phyloP scores from a whole-genome alignment of 2,888 invertebrate genomes.

The Ditula angustiorana region DNA sequence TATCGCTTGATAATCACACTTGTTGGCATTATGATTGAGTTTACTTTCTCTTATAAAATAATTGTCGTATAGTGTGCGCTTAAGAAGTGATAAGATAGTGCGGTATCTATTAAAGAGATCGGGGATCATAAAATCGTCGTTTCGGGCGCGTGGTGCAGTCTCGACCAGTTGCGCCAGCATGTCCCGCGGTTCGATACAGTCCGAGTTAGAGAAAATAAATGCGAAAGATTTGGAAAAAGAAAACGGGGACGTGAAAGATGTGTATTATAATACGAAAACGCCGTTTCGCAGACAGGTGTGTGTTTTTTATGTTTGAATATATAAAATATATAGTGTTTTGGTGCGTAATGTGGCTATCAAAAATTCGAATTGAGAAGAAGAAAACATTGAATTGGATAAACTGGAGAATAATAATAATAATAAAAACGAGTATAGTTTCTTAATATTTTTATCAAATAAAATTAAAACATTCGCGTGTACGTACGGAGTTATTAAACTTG shows the following conservation, averaged over 20 bases:
- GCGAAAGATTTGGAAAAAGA: constrained; percentile 58
- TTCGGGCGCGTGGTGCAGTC: constrained; percentile 57
- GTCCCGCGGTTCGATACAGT: constrained; percentile 57
- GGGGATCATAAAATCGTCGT: constrained; percentile 52
- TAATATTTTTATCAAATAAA: too few relatives aligned
- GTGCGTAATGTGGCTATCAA: too few relatives aligned
- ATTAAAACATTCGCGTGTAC: too few relatives aligned
- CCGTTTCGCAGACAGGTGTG: constrained; percentile 75
- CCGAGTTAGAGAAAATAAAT: constrained; percentile 71
- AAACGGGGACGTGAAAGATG: constrained; percentile 53
- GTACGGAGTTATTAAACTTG: too few relatives aligned
- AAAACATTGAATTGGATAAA: too few relatives aligned
- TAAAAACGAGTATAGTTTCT: too few relatives aligned
- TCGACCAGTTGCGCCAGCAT: constrained; percentile 54
- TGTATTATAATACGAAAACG: constrained; percentile 48
- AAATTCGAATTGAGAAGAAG: too few relatives aligned
- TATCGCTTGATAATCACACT: constrained; percentile 12
- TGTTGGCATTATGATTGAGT: constrained; percentile 15
- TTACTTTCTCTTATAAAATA: constrained; percentile 21
- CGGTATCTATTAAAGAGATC: constrained; percentile 34
- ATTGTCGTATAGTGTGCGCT: not conserved
- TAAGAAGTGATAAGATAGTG: constrained; percentile 35
- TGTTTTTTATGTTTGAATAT: constrained; percentile 38
- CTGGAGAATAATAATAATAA: too few relatives aligned
- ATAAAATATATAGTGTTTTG: not conserved